Conservation (phyloP, 2,113 vertebrate genomes). For the Pandion haliaetus region DNA sequence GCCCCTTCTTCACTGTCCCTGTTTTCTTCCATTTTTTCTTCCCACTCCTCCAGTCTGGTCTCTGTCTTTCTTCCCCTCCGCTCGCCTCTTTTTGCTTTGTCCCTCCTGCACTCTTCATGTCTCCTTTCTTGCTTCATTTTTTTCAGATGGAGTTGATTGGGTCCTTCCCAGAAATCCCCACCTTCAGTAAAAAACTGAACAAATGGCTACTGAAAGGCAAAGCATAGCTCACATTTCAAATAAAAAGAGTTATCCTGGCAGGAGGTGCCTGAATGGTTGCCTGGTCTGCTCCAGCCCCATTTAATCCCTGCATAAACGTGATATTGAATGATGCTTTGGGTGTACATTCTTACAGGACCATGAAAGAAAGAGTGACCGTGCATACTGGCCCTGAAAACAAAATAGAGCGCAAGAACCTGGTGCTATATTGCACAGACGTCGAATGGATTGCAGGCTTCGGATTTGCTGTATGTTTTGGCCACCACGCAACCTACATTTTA, state of each 20-base stretch:
- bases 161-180: not conserved
- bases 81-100: not conserved
- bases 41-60: not conserved
- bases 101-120: not conserved
- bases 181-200: not conserved
- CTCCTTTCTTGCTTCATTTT: not conserved
- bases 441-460: not conserved
- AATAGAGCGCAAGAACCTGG: not conserved
- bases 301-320: not conserved
- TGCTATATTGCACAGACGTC: not conserved
- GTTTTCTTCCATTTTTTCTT: not conserved
- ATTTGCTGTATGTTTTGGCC: not conserved
- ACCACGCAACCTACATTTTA: not conserved
- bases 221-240: not conserved
- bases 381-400: not conserved
- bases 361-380: not conserved
- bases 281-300: not conserved
- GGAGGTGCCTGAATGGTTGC: not conserved
- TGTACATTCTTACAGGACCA: not conserved
- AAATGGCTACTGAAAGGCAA: not conserved
- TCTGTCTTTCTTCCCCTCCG: not conserved
- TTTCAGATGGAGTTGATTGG: not conserved
- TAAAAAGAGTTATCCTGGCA: not conserved
- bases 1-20: not conserved
- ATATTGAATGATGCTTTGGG: not conserved